Percentiles rank a stretch among this genome's conserved stretches.
Conservation (phyloP, 1,140 invertebrate species). For the Ceratina australensis region DNA sequence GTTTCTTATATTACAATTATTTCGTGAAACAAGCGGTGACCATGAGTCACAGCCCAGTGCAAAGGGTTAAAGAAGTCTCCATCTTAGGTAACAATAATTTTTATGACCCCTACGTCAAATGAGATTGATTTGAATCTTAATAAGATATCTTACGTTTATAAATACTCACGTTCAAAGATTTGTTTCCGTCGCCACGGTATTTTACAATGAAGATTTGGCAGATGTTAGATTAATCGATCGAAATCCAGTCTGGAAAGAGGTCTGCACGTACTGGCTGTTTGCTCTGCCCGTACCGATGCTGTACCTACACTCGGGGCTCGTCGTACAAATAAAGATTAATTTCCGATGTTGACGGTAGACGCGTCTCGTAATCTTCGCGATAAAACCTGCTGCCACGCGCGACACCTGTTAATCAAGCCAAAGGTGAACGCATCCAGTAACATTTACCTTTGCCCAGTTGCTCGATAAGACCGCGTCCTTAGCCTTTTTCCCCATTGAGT, state of each 20-base stretch:
- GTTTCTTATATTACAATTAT: too few relatives aligned
- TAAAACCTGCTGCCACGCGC: neutral
- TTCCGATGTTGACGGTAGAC: slow-evolving; percentile 26
- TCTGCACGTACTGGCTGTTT: neutral
- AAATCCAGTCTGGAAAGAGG: neutral
- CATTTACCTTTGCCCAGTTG: neutral
- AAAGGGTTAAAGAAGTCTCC: too few relatives aligned
- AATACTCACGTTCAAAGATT: too few relatives aligned
- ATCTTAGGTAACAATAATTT: too few relatives aligned
- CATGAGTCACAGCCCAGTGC: too few relatives aligned
- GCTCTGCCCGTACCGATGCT: neutral
- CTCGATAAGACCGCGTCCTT: slow-evolving; percentile 7
- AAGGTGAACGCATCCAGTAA: neutral
- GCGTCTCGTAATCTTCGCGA: slow-evolving; percentile 1
- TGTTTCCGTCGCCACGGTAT: too few relatives aligned
- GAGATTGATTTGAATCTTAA: too few relatives aligned
- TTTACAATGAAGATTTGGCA: too few relatives aligned
- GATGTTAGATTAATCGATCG: neutral
- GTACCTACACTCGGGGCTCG: neutral
- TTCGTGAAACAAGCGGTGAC: too few relatives aligned
- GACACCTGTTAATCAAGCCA: neutral
- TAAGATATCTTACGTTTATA: too few relatives aligned
- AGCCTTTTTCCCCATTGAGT: neutral
- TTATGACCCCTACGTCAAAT: too few relatives aligned
- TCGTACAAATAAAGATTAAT: slow-evolving; percentile 27